Evolutionary conservation across 2,797 vertebrate genomes (phyloP).

Genomic region (Coreius guichenoti): DNA sequence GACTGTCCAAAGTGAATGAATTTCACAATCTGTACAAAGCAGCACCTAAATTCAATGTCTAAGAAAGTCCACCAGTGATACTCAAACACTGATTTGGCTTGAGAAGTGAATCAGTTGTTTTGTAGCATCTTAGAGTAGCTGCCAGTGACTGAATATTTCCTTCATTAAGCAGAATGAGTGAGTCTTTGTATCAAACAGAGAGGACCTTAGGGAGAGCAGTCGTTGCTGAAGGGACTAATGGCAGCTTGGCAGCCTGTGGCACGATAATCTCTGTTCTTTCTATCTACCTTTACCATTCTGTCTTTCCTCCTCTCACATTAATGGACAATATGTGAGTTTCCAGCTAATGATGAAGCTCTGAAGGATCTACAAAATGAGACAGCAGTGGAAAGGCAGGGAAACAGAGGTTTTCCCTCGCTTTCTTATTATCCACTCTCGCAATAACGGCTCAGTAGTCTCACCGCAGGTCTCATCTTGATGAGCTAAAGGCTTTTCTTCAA

Average conservation of each 20-base stretch:
- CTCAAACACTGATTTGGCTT: not conserved
- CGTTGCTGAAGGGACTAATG: not conserved
- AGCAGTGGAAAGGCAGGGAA: not conserved
- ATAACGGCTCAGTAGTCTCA: constrained; percentile 35
- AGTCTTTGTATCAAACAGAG: not conserved
- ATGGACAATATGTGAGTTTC: constrained; percentile 21
- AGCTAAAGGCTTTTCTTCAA: constrained; percentile 7
- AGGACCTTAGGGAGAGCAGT: constrained; percentile 2
- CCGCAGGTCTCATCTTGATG: constrained; percentile 19
- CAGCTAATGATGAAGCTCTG: constrained; percentile 37
- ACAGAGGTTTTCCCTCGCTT: not conserved
- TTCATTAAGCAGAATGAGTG: constrained; percentile 15
- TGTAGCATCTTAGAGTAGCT: not conserved
- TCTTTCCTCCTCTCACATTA: constrained; percentile 21
- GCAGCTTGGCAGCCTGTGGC: constrained; percentile 8
- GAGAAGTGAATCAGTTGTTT: not conserved
- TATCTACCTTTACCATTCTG: not conserved
- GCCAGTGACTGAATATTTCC: not conserved
- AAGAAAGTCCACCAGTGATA: not conserved
- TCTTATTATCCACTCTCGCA: constrained; percentile 34
- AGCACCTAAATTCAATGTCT: not conserved
- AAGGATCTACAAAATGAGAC: constrained; percentile 23
- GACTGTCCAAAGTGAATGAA: not conserved
- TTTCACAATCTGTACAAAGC: not conserved
- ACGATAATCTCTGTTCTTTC: not conserved